These are phyloP conservation scores for Orbicella faveolata DNA, from an alignment of 64 coral and sea anemone genomes.

Conservation along the genomic window DNA sequence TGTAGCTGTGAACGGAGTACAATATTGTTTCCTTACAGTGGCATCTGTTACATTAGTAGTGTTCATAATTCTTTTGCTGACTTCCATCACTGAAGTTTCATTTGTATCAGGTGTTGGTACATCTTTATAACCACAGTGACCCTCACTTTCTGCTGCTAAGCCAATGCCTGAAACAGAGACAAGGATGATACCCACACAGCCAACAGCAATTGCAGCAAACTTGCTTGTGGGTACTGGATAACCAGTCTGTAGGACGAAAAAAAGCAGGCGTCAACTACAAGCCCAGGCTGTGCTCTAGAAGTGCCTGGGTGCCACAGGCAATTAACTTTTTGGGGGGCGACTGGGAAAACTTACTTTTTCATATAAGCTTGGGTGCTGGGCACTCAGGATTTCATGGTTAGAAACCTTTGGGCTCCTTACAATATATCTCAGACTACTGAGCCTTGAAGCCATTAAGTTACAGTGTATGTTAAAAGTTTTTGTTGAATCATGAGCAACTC, in stretches of 20 bases:
- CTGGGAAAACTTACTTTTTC: too few species aligned
- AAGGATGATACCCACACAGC: conserved; percentile 28
- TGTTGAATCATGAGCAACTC: too few species aligned
- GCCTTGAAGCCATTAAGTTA: too few species aligned
- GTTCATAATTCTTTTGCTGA: background rate
- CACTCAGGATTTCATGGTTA: too few species aligned
- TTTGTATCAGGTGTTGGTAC: background rate
- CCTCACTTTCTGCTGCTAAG: conserved; percentile 2
- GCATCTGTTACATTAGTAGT: background rate
- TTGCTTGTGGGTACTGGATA: background rate
- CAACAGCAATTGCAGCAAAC: conserved; percentile 26
- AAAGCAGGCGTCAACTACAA: background rate
- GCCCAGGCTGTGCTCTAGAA: background rate
- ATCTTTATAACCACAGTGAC: background rate
- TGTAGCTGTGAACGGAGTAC: conserved; percentile 1
- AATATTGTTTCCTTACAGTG: background rate
- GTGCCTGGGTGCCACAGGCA: too few species aligned
- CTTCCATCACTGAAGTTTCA: background rate
- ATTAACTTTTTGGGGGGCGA: too few species aligned
- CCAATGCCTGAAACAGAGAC: conserved; percentile 41
- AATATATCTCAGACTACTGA: too few species aligned
- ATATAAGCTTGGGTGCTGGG: too few species aligned
- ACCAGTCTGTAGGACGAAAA: background rate
- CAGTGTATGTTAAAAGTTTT: too few species aligned
- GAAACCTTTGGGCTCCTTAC: too few species aligned